Conservation (phyloP, 2,113 vertebrate genomes). For the Sardina pilchardus region DNA sequence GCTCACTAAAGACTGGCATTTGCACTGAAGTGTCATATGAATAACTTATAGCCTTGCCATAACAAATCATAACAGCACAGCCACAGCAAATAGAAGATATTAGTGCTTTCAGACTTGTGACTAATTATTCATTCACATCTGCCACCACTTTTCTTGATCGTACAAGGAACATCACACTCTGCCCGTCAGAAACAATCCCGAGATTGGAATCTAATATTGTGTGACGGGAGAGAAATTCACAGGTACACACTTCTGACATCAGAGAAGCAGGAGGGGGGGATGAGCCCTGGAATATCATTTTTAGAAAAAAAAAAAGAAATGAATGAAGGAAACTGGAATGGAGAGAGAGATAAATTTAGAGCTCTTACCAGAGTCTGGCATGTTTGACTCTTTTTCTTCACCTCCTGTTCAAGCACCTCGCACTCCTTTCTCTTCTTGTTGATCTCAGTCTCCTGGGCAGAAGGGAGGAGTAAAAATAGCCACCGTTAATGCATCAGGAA, state of each 20-base stretch:
- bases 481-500: background rate
- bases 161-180: background rate
- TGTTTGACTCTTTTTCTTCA: constrained; percentile 79
- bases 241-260: background rate
- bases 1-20: background rate
- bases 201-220: background rate
- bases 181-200: background rate
- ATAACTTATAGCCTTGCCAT: background rate
- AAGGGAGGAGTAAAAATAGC: constrained; percentile 46
- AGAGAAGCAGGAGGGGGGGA: background rate
- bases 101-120: background rate
- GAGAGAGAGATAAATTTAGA: background rate
- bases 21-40: background rate
- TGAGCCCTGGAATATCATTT: background rate
- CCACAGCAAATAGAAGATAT: background rate
- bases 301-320: background rate
- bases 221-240: constrained; percentile 5
- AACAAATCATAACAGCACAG: background rate
- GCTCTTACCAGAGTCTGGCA: constrained; percentile 81
- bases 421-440: constrained; percentile 73
- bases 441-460: constrained; percentile 75
- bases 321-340: background rate
- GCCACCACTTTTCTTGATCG: background rate
- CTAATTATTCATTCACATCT: constrained; percentile 13
- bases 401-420: constrained; percentile 69